Conservation (phyloP, 1,140 invertebrate genomes). For the Papilio dardanus region DNA sequence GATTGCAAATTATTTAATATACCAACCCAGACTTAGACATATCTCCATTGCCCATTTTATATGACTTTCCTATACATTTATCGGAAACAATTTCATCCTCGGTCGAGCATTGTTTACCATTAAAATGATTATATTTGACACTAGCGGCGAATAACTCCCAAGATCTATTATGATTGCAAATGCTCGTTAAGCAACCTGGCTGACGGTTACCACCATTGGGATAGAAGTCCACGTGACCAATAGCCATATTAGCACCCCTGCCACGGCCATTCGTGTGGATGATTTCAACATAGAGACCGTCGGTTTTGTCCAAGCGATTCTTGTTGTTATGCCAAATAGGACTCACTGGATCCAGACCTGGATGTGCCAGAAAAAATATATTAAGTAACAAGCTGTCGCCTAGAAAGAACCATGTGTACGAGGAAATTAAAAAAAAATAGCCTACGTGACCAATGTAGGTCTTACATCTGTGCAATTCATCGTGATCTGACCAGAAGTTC, state of each 20-base stretch:
- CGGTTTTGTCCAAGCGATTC: neutral
- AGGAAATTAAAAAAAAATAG: no score
- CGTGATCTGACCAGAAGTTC: no score
- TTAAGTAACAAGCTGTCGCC: no score
- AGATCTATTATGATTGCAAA: slow-evolving; percentile 85
- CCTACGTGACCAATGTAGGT: no score
- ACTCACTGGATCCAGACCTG: slow-evolving; percentile 6
- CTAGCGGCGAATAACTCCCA: slow-evolving; percentile 83
- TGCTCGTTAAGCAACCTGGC: slow-evolving; percentile 76
- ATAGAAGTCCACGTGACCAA: slow-evolving; percentile 68
- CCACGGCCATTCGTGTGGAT: slow-evolving; percentile 26
- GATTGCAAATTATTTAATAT: no score
- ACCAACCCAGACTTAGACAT: slow-evolving; percentile 43
- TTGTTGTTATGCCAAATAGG: slow-evolving; percentile 4
- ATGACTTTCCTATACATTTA: slow-evolving; percentile 39
- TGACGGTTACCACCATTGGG: slow-evolving; percentile 87
- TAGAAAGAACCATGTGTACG: no score
- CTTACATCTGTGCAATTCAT: no score
- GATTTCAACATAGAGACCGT: slow-evolving; percentile 13
- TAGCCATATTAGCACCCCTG: neutral
- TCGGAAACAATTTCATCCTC: slow-evolving; percentile 42
- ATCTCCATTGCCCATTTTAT: slow-evolving; percentile 47
- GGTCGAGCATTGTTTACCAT: slow-evolving; percentile 48
- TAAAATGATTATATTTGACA: slow-evolving; percentile 50
- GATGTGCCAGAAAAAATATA: no score